These are phyloP conservation scores for Oscheius myriophilus DNA, from an alignment of 2,888 invertebrate genomes.

Conservation along the genomic window DNA sequence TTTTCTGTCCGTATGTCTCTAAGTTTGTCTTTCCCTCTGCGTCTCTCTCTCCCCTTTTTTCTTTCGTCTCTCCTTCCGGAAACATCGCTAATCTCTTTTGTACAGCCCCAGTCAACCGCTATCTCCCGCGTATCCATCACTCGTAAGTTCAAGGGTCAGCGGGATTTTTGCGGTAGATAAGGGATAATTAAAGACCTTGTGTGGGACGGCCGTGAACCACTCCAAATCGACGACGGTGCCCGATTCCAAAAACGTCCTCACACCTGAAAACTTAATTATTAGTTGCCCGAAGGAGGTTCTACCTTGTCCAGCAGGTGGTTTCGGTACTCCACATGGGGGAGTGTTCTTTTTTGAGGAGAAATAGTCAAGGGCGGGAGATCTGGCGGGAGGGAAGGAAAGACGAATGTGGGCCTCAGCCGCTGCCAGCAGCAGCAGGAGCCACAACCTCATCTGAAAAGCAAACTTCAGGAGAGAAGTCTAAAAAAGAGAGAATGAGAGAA, in stretches of 20 bases:
- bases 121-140: too few relatives aligned
- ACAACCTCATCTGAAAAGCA: conserved; percentile 16
- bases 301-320: conserved; percentile 74
- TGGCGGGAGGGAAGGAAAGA: conserved; percentile 54
- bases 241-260: conserved; percentile 70
- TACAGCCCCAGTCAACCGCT: conserved; percentile 15
- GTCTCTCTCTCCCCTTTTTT: background rate
- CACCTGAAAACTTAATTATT: conserved; percentile 28
- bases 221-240: conserved; percentile 87
- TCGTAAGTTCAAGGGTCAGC: background rate
- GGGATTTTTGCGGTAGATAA: conserved; percentile 22
- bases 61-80: background rate
- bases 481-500: background rate
- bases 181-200: conserved; percentile 75
- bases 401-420: conserved; percentile 48
- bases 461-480: too few relatives aligned
- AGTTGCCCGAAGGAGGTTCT: background rate
- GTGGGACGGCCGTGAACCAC: conserved; percentile 93
- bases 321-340: conserved; percentile 93
- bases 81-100: background rate
- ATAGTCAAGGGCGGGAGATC: conserved; percentile 84
- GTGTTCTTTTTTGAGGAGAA: conserved; percentile 88
- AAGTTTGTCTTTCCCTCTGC: background rate
- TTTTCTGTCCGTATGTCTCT: background rate
- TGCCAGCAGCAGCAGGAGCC: conserved; percentile 13